Conservation (phyloP, 2,888 invertebrate genomes). For the Agriopis marginaria region DNA sequence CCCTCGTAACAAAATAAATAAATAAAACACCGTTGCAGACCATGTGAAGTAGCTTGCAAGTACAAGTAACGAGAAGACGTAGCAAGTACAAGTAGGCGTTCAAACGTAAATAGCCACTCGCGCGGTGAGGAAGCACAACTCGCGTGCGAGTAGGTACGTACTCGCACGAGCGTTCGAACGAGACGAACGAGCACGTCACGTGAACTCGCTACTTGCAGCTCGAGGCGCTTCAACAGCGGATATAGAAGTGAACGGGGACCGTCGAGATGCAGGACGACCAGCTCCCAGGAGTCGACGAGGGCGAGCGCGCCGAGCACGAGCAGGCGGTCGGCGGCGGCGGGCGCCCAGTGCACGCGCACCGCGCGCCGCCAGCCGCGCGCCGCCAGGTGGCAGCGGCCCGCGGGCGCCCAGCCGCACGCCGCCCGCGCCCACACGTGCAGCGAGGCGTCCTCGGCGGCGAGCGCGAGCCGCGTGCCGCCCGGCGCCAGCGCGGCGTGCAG, state of each 20-base stretch:
- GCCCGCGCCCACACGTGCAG: conserved; percentile 42
- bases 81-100: too few species aligned
- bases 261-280: conserved; percentile 57
- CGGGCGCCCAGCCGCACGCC: conserved; percentile 37
- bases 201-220: too few species aligned
- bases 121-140: too few species aligned
- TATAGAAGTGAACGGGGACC: conserved; percentile 39
- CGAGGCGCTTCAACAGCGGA: too few species aligned
- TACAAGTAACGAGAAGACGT: too few species aligned
- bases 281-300: conserved; percentile 65
- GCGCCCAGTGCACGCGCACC: conserved; percentile 52
- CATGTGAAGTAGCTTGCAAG: too few species aligned
- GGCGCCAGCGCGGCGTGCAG: conserved; percentile 39
- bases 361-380: conserved; percentile 38
- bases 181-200: too few species aligned
- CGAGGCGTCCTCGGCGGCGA: conserved; percentile 39
- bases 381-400: conserved; percentile 15
- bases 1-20: too few species aligned
- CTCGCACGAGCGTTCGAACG: too few species aligned
- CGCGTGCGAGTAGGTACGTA: too few species aligned
- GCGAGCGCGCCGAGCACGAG: conserved; percentile 65
- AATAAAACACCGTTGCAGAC: too few species aligned
- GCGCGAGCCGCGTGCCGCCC: conserved; percentile 39
- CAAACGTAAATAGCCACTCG: too few species aligned
- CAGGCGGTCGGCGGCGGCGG: conserved; percentile 50